Evolutionary conservation across 2,888 invertebrate genomes (phyloP).

Genomic region (Andricus quercusramuli): DNA sequence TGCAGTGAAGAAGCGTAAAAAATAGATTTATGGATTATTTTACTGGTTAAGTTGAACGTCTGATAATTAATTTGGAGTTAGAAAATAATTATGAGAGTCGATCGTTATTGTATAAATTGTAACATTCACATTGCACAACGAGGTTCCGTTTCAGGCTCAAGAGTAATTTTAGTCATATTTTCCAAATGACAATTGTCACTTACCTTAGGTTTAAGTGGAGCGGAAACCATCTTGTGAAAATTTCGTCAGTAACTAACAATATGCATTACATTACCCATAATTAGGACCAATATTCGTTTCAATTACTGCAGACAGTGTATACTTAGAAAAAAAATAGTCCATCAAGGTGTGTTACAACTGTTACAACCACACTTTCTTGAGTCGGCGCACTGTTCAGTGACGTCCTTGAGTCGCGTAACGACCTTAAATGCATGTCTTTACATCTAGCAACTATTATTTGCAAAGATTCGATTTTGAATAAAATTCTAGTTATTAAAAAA

Average conservation of each 20-base stretch:
- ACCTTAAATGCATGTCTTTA: constrained; percentile 20
- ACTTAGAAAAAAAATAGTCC: neutral
- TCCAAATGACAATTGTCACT: neutral
- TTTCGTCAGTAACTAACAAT: neutral
- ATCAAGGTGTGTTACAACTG: neutral
- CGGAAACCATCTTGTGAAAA: neutral
- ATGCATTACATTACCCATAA: neutral
- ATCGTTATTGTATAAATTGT: neutral
- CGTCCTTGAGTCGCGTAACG: constrained; percentile 28
- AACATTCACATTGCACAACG: neutral
- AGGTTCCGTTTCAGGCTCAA: neutral
- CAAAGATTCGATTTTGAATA: too few relatives aligned
- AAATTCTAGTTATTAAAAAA: too few relatives aligned
- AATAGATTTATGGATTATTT: neutral
- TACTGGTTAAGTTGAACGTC: neutral
- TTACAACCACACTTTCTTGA: constrained; percentile 8
- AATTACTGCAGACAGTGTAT: neutral
- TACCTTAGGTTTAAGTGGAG: neutral
- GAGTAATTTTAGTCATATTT: neutral
- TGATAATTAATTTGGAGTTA: neutral
- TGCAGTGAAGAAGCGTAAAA: neutral
- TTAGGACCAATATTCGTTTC: neutral
- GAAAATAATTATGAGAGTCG: neutral
- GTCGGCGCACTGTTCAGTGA: constrained; percentile 41
- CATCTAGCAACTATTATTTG: too few relatives aligned